Evolutionary conservation across 2,113 vertebrate genomes (phyloP), one percentile per base, ranked within the genome.

Genomic region (Bucco capensis): DNA sequence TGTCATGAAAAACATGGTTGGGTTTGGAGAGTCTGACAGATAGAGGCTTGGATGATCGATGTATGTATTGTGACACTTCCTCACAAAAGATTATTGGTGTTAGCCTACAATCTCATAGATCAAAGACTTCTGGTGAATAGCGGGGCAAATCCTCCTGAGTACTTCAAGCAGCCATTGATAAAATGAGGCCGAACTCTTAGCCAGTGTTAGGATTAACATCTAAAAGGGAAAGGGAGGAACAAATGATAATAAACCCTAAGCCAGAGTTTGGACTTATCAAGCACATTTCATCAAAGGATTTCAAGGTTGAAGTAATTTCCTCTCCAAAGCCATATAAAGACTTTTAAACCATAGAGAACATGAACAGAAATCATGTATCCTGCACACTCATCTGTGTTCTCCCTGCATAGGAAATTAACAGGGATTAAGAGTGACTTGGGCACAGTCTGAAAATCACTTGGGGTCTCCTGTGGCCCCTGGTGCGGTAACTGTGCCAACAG

Each of bases 1-100:
- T 98, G 97, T 98, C 97, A 97, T 74, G 97, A 96, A 96, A 98
- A 96, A 95, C 93, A 93, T 76, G 23, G 87, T 87, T 92, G 89
- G 78, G 74, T 75, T 86, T 86, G 86, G 86, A 64, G 56, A 81
- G 58, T 47, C 90, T 95, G 92, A 95, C 94, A 95, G 88, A 95
- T 0, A 95, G 50, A 74, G 69, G 86, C 84, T 78, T 19, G 22
- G 76, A 70, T 95, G 93, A 96, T 95, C 91, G 92, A 95, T 92
- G 92, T 75, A 96, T 92, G 69, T 31, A 88, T 87, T 86, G 93
- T 95, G 96, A 96, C 96, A 93, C 91, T 92, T 92, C 91, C 89
- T 76, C 84, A 89, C 84, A 88, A 91, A 89, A 93, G 92, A 93
- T 93, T 76, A 91, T 75, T 2, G 17, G 91, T 40, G 46, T 86